Evolutionary conservation across 2,797 vertebrate species (phyloP), one percentile per base, ranked within the genome.

Genomic region (Pristis pectinata): DNA sequence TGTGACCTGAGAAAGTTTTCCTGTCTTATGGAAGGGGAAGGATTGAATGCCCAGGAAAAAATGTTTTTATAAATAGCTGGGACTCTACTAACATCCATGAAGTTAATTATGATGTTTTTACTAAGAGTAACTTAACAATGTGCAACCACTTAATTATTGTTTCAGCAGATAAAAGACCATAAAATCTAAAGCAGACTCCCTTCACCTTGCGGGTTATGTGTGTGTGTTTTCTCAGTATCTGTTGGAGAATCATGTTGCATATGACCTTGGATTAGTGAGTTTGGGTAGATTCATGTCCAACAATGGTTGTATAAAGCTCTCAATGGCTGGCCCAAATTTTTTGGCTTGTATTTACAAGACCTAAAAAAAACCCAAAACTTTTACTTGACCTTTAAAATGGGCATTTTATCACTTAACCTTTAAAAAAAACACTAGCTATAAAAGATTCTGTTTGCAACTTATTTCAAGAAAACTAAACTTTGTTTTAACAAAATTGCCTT

Each of bases 371-470:
- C 1, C n/a, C 27, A 61, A 89, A 93, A 11, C 92, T 76, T 94
- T 94, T n/a, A 72, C 92, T 76, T 94, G 92, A 94, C 92, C 92
- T 94, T 76, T 53, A 76, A 34, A 76, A 56, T 53, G 67, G 92
- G 72, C 72, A 76, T 94, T 70, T 94, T 94, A 72, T 94, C 44
- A 27, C 53, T 56, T 87, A 61, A 34, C 11, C 53, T 30, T 56
- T 19, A 30, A 93, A 70, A 64, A 30, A 74, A 94, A 94, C 92
- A 76, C 67, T 94, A 93, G 30, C 41, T 94, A 93, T 74, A 53
- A 93, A 72, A 92, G 61, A 72, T 53, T 93, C 37, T 94, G 70
- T 94, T 70, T 74, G 67, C 41, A 94, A 56, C 49, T n/a, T 56
- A 93, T 56, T 76, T 76, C 67, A 53, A 76, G 92, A 94, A 53